Evolutionary conservation across 2,888 invertebrate genomes (phyloP).

Genomic region (Phrixothrix hirtus): DNA sequence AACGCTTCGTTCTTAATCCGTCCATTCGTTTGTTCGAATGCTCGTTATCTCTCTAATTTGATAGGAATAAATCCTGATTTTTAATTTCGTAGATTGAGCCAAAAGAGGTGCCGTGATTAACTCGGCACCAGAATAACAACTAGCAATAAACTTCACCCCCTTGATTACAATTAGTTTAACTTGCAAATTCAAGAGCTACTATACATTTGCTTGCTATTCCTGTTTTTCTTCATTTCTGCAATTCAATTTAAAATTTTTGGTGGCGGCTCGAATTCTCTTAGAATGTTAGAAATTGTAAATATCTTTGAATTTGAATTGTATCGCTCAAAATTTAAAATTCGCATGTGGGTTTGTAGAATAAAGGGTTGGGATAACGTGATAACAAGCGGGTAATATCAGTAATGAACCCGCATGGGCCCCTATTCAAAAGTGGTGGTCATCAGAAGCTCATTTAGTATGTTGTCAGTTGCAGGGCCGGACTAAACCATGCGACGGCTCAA

Average conservation of each 20-base stretch:
- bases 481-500: constrained; percentile 47
- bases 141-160: constrained; percentile 15
- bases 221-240: constrained; percentile 8
- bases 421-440: constrained; percentile 29
- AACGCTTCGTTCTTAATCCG: constrained; percentile 16
- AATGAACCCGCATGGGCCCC: constrained; percentile 41
- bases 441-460: constrained; percentile 33
- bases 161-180: constrained; percentile 22
- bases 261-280: no score
- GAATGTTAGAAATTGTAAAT: background rate
- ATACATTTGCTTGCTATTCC: constrained; percentile 10
- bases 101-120: constrained; percentile 24
- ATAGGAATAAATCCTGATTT: constrained; percentile 24
- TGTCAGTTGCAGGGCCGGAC: constrained; percentile 43
- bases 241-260: no score
- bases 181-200: constrained; percentile 22
- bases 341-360: constrained; percentile 26
- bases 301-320: background rate
- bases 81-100: constrained; percentile 26
- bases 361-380: constrained; percentile 20
- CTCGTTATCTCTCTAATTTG: constrained; percentile 23
- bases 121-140: constrained; percentile 12
- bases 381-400: constrained; percentile 35
- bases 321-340: constrained; percentile 11
- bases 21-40: constrained; percentile 16